Conservation (phyloP, 2,888 invertebrate genomes). For the Megalurothrips usitatus region DNA sequence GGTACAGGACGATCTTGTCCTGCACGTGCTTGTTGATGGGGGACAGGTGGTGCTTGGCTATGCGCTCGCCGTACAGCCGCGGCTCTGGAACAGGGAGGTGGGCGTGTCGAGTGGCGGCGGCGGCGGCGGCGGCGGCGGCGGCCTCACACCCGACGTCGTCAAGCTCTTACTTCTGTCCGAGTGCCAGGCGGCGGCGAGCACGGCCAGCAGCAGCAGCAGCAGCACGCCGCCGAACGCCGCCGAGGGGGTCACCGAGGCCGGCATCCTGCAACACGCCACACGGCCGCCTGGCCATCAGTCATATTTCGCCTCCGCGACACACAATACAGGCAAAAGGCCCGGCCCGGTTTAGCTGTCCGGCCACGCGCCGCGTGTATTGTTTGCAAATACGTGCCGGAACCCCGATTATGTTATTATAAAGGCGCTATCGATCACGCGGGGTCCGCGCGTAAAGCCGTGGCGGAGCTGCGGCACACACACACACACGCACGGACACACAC, state of each 20-base stretch:
- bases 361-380: too few relatives aligned
- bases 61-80: conserved; percentile 54
- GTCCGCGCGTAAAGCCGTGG: too few relatives aligned
- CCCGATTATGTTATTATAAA: too few relatives aligned
- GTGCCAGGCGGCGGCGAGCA: background rate
- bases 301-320: too few relatives aligned
- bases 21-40: conserved; percentile 58
- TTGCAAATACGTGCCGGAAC: too few relatives aligned
- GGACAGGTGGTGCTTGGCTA: conserved; percentile 54
- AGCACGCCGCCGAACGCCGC: background rate
- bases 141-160: background rate
- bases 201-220: background rate
- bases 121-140: background rate
- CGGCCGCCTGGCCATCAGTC: background rate
- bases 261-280: background rate
- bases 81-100: conserved; percentile 49
- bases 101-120: background rate
- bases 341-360: too few relatives aligned
- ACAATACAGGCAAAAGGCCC: too few relatives aligned
- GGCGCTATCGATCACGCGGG: too few relatives aligned
- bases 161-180: background rate
- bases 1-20: conserved; percentile 67
- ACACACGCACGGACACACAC: too few relatives aligned
- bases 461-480: too few relatives aligned
- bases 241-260: background rate